A percentile compares a stretch with the other conserved stretches of the same genome.
These are phyloP conservation scores for Kryptopterus vitreolus DNA, from an alignment of 2,797 vertebrate genomes.

Conservation along the genomic window DNA sequence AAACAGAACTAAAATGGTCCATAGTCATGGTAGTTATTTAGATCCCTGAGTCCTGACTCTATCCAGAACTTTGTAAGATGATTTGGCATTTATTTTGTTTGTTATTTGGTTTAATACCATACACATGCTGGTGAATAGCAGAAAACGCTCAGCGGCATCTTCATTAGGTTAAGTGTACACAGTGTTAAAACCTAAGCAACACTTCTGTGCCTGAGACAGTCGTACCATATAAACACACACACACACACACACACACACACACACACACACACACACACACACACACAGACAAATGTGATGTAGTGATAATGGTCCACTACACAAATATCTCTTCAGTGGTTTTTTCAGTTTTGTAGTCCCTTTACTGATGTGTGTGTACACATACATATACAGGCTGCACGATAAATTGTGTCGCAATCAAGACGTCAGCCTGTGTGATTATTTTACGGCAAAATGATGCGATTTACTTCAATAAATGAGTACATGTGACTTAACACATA, in stretches of 20 bases:
- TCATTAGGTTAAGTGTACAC: not conserved
- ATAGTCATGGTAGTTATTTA: not conserved
- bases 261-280: not conserved
- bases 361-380: not conserved
- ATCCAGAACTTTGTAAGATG: not conserved
- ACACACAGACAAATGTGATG: not conserved
- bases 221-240: not conserved
- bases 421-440: too few relatives aligned
- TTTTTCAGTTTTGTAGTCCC: not conserved
- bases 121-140: constrained; percentile 1
- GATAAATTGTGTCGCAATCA: too few relatives aligned
- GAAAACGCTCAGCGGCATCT: not conserved
- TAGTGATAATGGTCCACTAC: constrained; percentile 3
- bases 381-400: too few relatives aligned
- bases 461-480: too few relatives aligned
- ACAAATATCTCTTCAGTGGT: not conserved
- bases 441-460: too few relatives aligned
- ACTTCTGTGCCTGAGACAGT: not conserved
- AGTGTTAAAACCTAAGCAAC: not conserved
- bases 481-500: too few relatives aligned
- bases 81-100: not conserved
- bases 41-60: not conserved
- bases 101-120: not conserved
- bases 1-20: not conserved
- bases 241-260: not conserved